phyloP scores from a whole-genome alignment of 2,113 vertebrate genomes.

The Trachemys scripta region DNA sequence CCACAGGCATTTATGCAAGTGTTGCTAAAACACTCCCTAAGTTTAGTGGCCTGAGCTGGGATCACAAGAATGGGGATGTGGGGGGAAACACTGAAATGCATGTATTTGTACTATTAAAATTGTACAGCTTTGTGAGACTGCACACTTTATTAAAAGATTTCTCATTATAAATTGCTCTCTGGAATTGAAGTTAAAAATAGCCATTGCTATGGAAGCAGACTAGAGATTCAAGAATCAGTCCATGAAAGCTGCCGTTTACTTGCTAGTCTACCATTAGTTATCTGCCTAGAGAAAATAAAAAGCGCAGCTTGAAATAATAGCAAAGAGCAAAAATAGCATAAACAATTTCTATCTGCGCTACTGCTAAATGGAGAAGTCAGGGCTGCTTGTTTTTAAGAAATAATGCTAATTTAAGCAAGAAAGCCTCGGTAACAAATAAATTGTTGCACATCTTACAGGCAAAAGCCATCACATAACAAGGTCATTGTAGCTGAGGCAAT shows the following conservation, averaged over 20 bases:
- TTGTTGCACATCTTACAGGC: constrained; percentile 36
- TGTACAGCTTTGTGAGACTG: neutral
- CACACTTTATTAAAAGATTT: neutral
- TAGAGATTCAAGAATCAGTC: neutral
- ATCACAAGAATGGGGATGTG: neutral
- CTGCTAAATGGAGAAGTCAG: neutral
- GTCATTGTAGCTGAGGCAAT: constrained; percentile 66
- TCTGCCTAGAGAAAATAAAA: constrained; percentile 27
- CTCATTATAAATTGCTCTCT: neutral
- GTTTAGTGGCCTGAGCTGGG: neutral
- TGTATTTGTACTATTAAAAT: neutral
- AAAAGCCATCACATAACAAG: constrained; percentile 67
- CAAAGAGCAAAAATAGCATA: neutral
- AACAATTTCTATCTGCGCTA: neutral
- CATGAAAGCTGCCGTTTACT: constrained; percentile 6
- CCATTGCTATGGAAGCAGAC: neutral
- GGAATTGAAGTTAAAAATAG: neutral
- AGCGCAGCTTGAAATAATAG: neutral
- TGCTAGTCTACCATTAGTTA: constrained; percentile 27
- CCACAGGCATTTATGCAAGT: neutral
- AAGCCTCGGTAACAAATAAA: constrained; percentile 62
- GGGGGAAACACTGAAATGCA: neutral
- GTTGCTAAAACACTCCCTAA: neutral
- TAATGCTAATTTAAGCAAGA: constrained; percentile 67
- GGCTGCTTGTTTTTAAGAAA: constrained; percentile 51